These are phyloP conservation scores for Oryzias celebensis DNA, from an alignment of 2,113 vertebrate genomes.

Conservation along the genomic window DNA sequence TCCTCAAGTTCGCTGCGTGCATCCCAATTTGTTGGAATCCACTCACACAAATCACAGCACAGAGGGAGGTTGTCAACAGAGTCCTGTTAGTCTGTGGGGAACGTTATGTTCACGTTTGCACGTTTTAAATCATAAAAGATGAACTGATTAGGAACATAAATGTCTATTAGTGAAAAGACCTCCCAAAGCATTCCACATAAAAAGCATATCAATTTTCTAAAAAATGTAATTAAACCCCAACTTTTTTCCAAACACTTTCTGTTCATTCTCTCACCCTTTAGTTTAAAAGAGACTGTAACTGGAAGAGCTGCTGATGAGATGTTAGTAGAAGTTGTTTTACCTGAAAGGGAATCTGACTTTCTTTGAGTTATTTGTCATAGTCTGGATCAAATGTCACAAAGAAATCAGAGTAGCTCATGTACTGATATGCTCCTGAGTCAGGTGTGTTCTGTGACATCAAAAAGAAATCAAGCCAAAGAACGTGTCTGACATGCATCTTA, in stretches of 20 bases:
- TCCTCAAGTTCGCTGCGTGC: constrained; percentile 37
- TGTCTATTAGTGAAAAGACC: background rate
- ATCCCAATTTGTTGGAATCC: constrained; percentile 28
- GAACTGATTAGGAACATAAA: background rate
- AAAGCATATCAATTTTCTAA: no score
- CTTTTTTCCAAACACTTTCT: no score
- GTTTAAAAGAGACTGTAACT: no score
- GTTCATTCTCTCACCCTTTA: no score
- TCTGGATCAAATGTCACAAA: background rate
- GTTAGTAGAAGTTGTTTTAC: background rate
- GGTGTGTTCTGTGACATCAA: background rate
- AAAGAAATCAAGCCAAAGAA: no score
- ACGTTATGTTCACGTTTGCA: background rate
- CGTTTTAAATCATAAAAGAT: background rate
- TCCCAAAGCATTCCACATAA: no score
- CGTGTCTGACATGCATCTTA: no score
- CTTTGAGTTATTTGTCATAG: background rate
- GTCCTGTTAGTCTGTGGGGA: background rate
- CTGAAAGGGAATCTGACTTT: constrained; percentile 1
- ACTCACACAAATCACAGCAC: constrained; percentile 31
- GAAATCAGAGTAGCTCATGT: background rate
- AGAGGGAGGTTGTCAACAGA: constrained; percentile 7
- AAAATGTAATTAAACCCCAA: no score
- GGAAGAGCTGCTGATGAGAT: background rate
- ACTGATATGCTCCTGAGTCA: background rate